These are phyloP conservation scores for Pogona vitticeps DNA, from an alignment of 2,113 vertebrate genomes.

Conservation along the genomic window DNA sequence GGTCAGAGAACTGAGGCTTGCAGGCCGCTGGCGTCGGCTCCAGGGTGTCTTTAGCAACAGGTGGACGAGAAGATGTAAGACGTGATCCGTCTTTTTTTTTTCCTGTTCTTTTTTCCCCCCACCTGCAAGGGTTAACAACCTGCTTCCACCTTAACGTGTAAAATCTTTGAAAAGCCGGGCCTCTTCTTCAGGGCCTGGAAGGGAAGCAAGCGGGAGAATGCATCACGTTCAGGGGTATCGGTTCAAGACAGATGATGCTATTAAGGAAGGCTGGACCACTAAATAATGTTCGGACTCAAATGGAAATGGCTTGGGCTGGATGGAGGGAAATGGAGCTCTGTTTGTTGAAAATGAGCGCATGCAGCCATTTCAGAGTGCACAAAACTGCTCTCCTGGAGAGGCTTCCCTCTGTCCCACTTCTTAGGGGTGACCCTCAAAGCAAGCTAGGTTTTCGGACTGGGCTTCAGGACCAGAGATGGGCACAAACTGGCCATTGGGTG, in stretches of 20 bases:
- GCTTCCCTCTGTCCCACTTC: too few species aligned
- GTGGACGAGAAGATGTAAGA: conserved; percentile 61
- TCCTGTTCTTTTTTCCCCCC: conserved; percentile 27
- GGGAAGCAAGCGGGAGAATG: background rate
- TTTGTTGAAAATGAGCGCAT: too few species aligned
- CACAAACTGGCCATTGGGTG: too few species aligned
- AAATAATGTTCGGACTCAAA: too few species aligned
- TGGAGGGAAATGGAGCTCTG: too few species aligned
- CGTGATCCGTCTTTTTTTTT: conserved; percentile 27
- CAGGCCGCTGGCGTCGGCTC: background rate
- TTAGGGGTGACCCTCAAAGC: too few species aligned
- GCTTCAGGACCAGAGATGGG: too few species aligned
- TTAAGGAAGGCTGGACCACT: background rate
- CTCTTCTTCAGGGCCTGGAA: conserved; percentile 92
- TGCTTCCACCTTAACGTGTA: conserved; percentile 95
- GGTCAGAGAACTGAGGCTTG: background rate
- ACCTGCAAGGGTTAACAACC: conserved; percentile 87
- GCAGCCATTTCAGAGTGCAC: too few species aligned
- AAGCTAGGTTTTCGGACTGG: too few species aligned
- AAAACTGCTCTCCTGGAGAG: too few species aligned
- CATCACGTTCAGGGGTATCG: rapidly evolving
- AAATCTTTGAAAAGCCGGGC: conserved; percentile 97
- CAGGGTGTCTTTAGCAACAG: background rate
- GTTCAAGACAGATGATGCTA: background rate
- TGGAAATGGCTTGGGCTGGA: too few species aligned